phyloP scores from a whole-genome alignment of 1,140 invertebrate species.

The Hyphantria cunea region DNA sequence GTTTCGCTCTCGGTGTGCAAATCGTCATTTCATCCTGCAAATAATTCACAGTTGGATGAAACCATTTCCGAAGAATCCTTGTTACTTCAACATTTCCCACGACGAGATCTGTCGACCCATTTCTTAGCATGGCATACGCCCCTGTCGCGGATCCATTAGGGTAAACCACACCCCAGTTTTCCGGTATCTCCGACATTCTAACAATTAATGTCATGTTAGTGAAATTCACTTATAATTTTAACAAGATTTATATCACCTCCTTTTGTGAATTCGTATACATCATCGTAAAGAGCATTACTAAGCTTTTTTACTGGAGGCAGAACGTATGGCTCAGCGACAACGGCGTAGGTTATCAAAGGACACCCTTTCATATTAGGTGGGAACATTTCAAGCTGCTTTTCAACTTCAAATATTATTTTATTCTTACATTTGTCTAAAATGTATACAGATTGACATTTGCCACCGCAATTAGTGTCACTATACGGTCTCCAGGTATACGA shows the following conservation, averaged over 20 bases:
- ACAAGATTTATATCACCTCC: conserved; percentile 77
- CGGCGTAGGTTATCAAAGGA: conserved; percentile 70
- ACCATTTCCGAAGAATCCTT: conserved; percentile 69
- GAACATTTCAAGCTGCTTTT: conserved; percentile 60
- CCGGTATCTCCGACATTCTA: conserved; percentile 61
- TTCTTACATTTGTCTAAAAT: conserved; percentile 73
- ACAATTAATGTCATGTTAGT: conserved; percentile 74
- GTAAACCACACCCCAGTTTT: conserved; percentile 71
- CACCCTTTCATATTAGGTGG: conserved; percentile 72
- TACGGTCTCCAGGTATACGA: conserved; percentile 77
- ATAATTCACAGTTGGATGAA: conserved; percentile 73
- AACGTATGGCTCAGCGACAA: conserved; percentile 77
- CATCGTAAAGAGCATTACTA: conserved; percentile 51
- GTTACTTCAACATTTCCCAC: conserved; percentile 78
- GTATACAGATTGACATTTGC: conserved; percentile 67
- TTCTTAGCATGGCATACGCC: conserved; percentile 58
- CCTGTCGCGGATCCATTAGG: conserved; percentile 64
- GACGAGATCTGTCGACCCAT: conserved; percentile 67
- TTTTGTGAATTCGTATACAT: conserved; percentile 70
- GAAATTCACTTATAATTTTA: conserved; percentile 72
- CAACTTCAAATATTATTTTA: conserved; percentile 56
- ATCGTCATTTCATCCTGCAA: conserved; percentile 80
- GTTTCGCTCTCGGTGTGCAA: conserved; percentile 69
- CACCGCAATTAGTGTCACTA: conserved; percentile 70
- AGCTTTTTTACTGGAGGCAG: conserved; percentile 65